A percentile compares a stretch with the other conserved stretches of the same genome.
These are phyloP conservation scores for Drosophila nr. perissopoda DNA, from an alignment of 2,888 invertebrate species.

Conservation along the genomic window DNA sequence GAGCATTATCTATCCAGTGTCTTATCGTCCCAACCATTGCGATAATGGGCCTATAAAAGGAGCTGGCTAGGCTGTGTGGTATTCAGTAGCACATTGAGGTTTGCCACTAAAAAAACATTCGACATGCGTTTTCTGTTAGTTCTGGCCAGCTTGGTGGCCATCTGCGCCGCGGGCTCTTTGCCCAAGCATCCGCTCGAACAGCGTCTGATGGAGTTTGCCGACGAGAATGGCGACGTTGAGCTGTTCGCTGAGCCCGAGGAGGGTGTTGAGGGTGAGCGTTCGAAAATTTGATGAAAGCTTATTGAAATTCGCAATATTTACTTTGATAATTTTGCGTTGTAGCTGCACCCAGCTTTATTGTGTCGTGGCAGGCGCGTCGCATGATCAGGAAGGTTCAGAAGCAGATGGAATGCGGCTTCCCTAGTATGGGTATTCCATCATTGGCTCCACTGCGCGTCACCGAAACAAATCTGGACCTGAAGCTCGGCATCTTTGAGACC, in stretches of 20 bases:
- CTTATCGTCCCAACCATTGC: conserved; percentile 32
- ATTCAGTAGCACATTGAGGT: conserved; percentile 61
- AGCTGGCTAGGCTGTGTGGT: conserved; percentile 19
- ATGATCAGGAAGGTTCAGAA: conserved; percentile 72
- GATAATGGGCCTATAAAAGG: conserved; percentile 69
- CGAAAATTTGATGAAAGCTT: not conserved
- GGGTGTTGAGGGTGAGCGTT: conserved; percentile 68
- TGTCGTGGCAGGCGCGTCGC: conserved; percentile 80
- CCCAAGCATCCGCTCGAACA: conserved; percentile 54
- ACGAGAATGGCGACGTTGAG: conserved; percentile 70
- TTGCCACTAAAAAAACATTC: conserved; percentile 37
- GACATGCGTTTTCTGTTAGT: conserved; percentile 78
- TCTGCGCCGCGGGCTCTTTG: conserved; percentile 67
- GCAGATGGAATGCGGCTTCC: conserved; percentile 82
- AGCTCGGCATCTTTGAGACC: conserved; percentile 74
- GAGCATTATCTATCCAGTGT: conserved; percentile 32
- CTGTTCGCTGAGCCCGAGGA: conserved; percentile 59
- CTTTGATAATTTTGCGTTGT: not conserved
- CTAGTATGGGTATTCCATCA: conserved; percentile 73
- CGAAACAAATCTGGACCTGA: conserved; percentile 59
- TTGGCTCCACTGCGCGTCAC: conserved; percentile 74
- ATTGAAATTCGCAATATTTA: not conserved
- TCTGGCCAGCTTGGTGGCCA: conserved; percentile 72
- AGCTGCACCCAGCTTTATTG: conserved; percentile 74
- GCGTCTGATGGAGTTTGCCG: conserved; percentile 52